Percentiles rank a stretch among this genome's conserved stretches.
Conservation (phyloP, 1,140 invertebrate species). For the Pomacea maculata region DNA sequence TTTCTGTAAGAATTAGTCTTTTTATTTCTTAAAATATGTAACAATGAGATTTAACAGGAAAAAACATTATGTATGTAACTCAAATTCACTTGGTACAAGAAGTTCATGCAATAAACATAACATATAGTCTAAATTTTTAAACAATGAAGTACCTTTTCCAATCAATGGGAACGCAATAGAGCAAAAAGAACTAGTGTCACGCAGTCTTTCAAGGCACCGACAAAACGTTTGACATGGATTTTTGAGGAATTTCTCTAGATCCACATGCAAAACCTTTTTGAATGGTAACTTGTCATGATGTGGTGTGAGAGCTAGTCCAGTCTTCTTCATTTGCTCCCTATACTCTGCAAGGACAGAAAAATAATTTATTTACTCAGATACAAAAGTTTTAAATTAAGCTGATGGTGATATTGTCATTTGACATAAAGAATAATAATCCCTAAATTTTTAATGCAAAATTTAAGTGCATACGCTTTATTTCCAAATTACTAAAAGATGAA, state of each 20-base stretch:
- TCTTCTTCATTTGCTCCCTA: not conserved
- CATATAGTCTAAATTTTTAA: not conserved
- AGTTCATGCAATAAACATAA: not conserved
- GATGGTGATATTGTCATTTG: too few species aligned
- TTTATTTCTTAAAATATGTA: not conserved
- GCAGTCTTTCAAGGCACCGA: not conserved
- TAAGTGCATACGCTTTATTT: too few species aligned
- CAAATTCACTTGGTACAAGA: not conserved
- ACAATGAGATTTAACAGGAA: not conserved
- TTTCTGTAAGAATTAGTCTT: not conserved
- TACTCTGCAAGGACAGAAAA: not conserved
- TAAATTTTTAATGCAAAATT: too few species aligned
- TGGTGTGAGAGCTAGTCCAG: not conserved
- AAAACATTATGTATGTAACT: not conserved
- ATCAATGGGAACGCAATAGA: conserved; percentile 12
- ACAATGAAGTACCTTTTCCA: not conserved
- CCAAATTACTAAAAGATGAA: too few species aligned
- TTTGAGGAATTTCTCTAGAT: not conserved
- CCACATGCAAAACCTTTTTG: not conserved
- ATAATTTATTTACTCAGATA: too few species aligned
- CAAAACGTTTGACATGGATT: not conserved
- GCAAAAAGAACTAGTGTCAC: too few species aligned
- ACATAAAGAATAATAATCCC: too few species aligned
- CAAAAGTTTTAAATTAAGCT: too few species aligned
- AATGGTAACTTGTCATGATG: too few species aligned